Base-by-base conservation (phyloP, 2,797 vertebrate species). In the Yasuhikotakia modesta region DNA sequence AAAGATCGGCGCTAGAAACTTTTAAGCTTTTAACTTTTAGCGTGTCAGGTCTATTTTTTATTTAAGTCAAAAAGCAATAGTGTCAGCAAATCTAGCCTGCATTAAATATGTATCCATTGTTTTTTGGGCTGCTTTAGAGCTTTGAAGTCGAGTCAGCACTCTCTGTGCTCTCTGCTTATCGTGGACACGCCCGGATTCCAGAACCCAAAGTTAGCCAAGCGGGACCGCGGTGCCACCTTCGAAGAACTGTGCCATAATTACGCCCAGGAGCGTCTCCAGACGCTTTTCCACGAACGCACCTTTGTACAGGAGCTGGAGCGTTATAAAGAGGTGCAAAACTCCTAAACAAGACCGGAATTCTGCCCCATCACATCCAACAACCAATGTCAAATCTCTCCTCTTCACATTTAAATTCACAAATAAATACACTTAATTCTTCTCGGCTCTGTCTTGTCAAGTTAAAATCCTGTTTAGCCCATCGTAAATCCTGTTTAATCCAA, bases 201-300 rank as follows among this genome's bases (percentile, higher is more conserved):
- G 92, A 99, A 97, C 90, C 97, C 97, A 0, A 94, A 95, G 39
- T 87, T 94, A 84, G 91, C 93, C 0, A 95, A 95, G 63, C 92
- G 93, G 3, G 92, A 92, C 70, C 93, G 96, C 0, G 96, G 94
- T 0, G 97, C 96, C 87, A 97, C 96, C 5, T 99, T 99, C 0
- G 97, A 99, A 86, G 97, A 99, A 85, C 95, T 99, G 43, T 98
- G 97, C 86, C 96, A 99, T 86, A 99, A 99, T 92, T 99, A 99
- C 0, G 88, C 96, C 55, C 97, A 99, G 91, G 97, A 99, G 87
- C 92, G 97, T 58, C 93, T 99, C 83, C 97, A 99, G 91, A 93
- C 91, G 0, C 93, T 99, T 16, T 99, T 98, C 89, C 96, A 99
- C 0, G 95, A 99, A 71, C 93, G 94, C 72, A 97, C 96, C 21